Conservation (phyloP, 2,888 invertebrate genomes). For the Drosophila ustulata region DNA sequence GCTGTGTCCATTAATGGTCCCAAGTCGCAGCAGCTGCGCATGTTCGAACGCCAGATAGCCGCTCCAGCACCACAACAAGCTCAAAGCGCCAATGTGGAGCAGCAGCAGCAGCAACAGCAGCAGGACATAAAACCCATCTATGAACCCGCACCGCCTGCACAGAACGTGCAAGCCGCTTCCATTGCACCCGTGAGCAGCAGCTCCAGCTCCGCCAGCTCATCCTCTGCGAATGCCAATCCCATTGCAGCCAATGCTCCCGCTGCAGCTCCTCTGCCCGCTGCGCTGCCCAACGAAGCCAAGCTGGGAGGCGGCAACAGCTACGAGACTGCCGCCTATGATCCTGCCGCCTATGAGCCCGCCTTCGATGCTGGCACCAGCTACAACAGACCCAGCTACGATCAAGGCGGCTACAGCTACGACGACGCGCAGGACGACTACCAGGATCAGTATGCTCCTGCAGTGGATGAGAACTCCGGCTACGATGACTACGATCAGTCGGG, state of each 20-base stretch:
- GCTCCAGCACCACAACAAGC: constrained; percentile 62
- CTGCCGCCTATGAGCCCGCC: constrained; percentile 42
- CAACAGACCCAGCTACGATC: constrained; percentile 70
- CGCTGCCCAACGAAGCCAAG: constrained; percentile 47
- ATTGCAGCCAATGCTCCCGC: constrained; percentile 13
- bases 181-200: constrained; percentile 33
- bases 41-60: constrained; percentile 82
- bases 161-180: constrained; percentile 32
- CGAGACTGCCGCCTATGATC: constrained; percentile 41
- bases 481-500: constrained; percentile 66
- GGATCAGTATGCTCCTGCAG: constrained; percentile 77
- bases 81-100: constrained; percentile 62
- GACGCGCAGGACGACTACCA: constrained; percentile 66
- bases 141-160: constrained; percentile 48
- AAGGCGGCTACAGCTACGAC: constrained; percentile 64
- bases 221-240: constrained; percentile 25
- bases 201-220: constrained; percentile 21
- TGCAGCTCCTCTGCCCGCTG: constrained; percentile 12
- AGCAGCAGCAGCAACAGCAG: constrained; percentile 52
- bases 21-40: constrained; percentile 67
- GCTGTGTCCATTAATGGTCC: constrained; percentile 63
- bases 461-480: constrained; percentile 66
- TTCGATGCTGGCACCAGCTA: constrained; percentile 64
- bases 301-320: constrained; percentile 15
- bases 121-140: constrained; percentile 65